A percentile compares a stretch with the other conserved stretches of the same genome.
These are phyloP conservation scores for Sebastiscus albofasciatus DNA, from an alignment of 2,797 vertebrate genomes.

Conservation along the genomic window DNA sequence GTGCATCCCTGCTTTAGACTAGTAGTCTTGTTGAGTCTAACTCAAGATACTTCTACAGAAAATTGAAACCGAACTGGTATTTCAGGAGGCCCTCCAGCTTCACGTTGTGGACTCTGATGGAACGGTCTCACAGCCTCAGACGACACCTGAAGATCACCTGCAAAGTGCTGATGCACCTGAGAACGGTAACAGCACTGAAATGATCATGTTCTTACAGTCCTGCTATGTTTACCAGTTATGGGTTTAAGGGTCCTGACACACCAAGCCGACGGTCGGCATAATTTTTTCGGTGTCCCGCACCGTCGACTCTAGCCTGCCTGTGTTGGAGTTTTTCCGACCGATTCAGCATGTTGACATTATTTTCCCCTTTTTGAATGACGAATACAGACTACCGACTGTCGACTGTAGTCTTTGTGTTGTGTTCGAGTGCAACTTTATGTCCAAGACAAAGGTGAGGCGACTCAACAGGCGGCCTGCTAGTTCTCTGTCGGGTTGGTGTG, in stretches of 20 bases:
- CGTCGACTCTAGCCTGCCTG: too few relatives aligned
- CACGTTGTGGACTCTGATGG: constrained; percentile 73
- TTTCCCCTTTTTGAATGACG: too few relatives aligned
- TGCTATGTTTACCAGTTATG: background rate
- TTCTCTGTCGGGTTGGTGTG: too few relatives aligned
- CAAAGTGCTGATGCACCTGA: background rate
- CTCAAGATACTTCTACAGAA: background rate
- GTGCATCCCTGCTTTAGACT: background rate
- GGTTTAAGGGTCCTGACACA: background rate
- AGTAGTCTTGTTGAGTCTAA: background rate
- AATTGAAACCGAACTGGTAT: background rate
- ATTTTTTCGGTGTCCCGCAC: too few relatives aligned
- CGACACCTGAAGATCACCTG: constrained; percentile 12
- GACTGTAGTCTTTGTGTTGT: too few relatives aligned
- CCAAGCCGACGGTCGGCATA: too few relatives aligned
- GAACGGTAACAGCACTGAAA: constrained; percentile 25
- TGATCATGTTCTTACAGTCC: background rate
- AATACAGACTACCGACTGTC: too few relatives aligned
- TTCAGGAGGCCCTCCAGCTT: constrained; percentile 84
- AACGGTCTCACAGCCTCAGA: constrained; percentile 2
- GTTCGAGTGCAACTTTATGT: too few relatives aligned
- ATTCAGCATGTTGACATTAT: too few relatives aligned
- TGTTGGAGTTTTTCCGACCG: too few relatives aligned
- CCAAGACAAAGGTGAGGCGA: too few relatives aligned
- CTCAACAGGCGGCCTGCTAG: too few relatives aligned